Evolutionary conservation across 2,888 invertebrate genomes (phyloP).

Genomic region (Halictus ligatus): DNA sequence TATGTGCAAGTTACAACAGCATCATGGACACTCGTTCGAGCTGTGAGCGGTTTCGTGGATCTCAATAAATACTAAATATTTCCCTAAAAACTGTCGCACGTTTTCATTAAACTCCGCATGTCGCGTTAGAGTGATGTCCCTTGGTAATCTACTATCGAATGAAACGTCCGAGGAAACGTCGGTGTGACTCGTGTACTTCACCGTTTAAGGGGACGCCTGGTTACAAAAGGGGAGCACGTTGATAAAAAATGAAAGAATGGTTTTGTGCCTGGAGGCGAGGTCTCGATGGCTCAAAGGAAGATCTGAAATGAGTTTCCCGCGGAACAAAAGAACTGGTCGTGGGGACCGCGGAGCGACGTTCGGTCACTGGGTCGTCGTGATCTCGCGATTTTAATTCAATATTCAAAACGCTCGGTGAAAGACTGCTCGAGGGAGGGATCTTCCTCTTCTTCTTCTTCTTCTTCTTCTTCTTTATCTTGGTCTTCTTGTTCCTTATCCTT

Average conservation of each 20-base stretch:
- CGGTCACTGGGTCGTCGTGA: conserved; percentile 57
- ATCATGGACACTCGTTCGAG: too few species aligned
- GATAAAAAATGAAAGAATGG: conserved; percentile 63
- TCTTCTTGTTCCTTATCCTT: not conserved
- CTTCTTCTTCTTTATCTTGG: not conserved
- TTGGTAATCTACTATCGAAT: conserved; percentile 20
- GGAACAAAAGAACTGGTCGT: conserved; percentile 54
- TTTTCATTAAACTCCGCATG: not conserved
- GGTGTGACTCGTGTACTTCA: conserved; percentile 8
- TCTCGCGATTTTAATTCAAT: conserved; percentile 52
- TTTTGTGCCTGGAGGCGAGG: conserved; percentile 42
- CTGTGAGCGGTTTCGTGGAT: too few species aligned
- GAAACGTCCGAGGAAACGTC: conserved; percentile 24
- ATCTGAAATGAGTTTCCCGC: conserved; percentile 63
- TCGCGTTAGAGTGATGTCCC: not conserved
- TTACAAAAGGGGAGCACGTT: conserved; percentile 39
- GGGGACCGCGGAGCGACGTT: conserved; percentile 17
- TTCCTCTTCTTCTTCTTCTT: not conserved
- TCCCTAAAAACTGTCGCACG: not conserved
- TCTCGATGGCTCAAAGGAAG: conserved; percentile 55
- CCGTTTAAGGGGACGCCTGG: conserved; percentile 24
- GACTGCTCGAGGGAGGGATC: not conserved
- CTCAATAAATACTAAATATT: too few species aligned
- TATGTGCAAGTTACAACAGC: too few species aligned
- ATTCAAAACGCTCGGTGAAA: conserved; percentile 42